Conservation (phyloP, 2,888 invertebrate genomes). For the Nemurella pictetii region DNA sequence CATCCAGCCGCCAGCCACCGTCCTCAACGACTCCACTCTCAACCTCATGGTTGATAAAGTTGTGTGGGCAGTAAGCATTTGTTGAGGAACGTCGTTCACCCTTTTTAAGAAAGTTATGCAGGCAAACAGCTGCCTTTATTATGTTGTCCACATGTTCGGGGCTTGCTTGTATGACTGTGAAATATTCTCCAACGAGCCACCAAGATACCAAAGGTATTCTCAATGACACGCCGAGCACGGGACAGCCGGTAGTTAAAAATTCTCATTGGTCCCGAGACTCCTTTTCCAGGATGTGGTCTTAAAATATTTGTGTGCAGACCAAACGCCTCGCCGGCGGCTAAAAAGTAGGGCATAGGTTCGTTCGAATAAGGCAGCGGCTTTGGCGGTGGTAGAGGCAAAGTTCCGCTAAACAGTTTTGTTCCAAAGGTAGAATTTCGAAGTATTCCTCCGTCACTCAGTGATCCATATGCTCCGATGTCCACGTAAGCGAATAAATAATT, state of each 20-base stretch:
- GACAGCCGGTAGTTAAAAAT: conserved; percentile 31
- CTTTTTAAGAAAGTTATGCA: conserved; percentile 30
- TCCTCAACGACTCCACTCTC: too few species aligned
- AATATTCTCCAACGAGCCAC: conserved; percentile 29
- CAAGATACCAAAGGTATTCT: conserved; percentile 34
- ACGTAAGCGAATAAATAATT: conserved; percentile 28
- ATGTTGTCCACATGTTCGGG: conserved; percentile 5
- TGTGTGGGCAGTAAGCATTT: too few species aligned
- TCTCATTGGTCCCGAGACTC: neutral
- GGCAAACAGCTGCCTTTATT: conserved; percentile 17
- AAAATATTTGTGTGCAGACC: conserved; percentile 16
- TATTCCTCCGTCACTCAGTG: conserved; percentile 27
- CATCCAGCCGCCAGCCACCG: too few species aligned
- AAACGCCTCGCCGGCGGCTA: conserved; percentile 29
- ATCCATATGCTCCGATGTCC: conserved; percentile 32
- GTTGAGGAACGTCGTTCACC: too few species aligned
- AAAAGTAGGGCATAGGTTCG: neutral
- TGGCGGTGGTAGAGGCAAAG: conserved; percentile 15
- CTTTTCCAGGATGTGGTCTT: conserved; percentile 19
- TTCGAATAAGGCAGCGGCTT: neutral
- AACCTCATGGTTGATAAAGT: too few species aligned
- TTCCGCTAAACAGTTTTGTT: neutral
- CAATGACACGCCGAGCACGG: conserved; percentile 15
- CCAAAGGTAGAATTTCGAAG: conserved; percentile 21
- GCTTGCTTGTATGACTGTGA: neutral